Evolutionary conservation across 2,797 vertebrate genomes (phyloP).

Genomic region (Gastrophryne carolinensis): DNA sequence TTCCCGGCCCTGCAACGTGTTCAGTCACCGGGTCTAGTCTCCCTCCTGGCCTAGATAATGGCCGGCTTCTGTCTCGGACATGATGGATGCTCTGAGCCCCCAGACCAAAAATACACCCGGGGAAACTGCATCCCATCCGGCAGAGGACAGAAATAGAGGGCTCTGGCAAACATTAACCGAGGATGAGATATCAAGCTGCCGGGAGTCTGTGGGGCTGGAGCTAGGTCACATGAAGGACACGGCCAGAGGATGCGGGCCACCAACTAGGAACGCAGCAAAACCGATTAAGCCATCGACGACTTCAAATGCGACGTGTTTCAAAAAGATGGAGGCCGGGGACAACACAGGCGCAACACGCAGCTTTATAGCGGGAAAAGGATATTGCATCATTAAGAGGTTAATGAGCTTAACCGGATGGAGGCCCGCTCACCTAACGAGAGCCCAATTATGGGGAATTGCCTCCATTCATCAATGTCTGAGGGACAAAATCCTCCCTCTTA

Average conservation of each 20-base stretch:
- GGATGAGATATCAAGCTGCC: neutral
- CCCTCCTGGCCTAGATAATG: constrained; percentile 33
- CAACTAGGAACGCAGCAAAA: too few species aligned
- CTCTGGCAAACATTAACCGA: constrained; percentile 1
- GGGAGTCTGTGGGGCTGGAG: neutral
- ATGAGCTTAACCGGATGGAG: constrained; percentile 62
- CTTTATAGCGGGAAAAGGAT: constrained; percentile 55
- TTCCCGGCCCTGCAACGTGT: constrained; percentile 41
- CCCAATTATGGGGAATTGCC: constrained; percentile 55
- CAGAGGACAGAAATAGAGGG: constrained; percentile 1
- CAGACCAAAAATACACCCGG: neutral
- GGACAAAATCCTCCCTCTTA: constrained; percentile 41
- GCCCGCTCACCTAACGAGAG: constrained; percentile 45
- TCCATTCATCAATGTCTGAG: constrained; percentile 59
- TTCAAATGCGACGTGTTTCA: neutral
- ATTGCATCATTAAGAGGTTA: constrained; percentile 61
- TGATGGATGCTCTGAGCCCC: neutral
- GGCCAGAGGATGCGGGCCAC: neutral
- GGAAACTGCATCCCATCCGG: neutral
- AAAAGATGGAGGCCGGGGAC: neutral
- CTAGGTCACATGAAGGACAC: neutral
- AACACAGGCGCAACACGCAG: neutral
- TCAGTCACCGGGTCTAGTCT: neutral
- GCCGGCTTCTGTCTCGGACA: neutral
- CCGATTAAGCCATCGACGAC: neutral